Base-by-base conservation (phyloP, 2,113 vertebrate genomes). In the Spilogale gracilis region DNA sequence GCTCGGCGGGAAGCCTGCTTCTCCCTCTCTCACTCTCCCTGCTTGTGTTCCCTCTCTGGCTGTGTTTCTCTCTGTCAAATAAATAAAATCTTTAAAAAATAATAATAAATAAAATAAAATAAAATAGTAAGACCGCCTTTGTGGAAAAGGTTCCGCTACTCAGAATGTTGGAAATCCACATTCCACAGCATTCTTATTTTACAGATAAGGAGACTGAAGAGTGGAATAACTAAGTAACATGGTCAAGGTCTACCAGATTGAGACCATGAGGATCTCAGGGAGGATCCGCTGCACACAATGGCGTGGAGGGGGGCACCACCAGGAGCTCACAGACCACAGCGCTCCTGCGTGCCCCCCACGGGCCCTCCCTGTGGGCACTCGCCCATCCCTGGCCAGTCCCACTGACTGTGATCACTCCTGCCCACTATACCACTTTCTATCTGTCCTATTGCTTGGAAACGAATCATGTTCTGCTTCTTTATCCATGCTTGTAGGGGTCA, bases 261-360 rank as follows among this genome's bases (percentile, higher is more conserved):
- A 85, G 85, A 61, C 32, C 1, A 3, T 38, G 38, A 38, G 38
- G 38, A 38, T 38, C 38, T 38, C 13, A 32, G 54, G 18, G 25
- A 89, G 45, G 32, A 50, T 74, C 78, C 45, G 9, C 38, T 3
- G 23, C 32, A 23, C 52, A 3, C 27, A 2, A 13, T 25, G 38
- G 18, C 2, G 5, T 23, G 21, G 32, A 0, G 32, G 1, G 5
- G 18, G 43, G 23, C 13, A 48, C 52, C 30, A 4, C 2, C 9
- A 60, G 65, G 38, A 43, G 10, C 20, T 52, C 80, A 3, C 48
- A 43, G 60, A n/a, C 6, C 0, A 2, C 5, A 54, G 45, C 25
- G 6, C 20, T 21, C 82, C 50, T 23, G 9, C 2, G 38, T 38
- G 38, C 38, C 50, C 50, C 50, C 16, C 20, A 6, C 38, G 38